These are phyloP conservation scores for Psittacula derbiana DNA, from an alignment of 2,797 vertebrate genomes.

Conservation along the genomic window DNA sequence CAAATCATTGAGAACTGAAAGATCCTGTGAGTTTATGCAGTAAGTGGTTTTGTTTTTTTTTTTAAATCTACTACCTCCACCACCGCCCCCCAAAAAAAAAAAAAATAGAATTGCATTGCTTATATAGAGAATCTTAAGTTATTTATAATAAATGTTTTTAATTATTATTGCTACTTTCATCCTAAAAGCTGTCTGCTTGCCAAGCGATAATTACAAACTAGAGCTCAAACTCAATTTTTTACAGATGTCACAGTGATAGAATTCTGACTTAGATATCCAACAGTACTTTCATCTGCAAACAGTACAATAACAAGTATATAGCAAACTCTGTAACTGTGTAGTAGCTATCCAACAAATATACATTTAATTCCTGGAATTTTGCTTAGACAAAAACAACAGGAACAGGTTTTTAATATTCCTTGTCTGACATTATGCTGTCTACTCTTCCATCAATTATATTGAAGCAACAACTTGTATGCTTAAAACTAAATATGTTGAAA, in stretches of 20 bases:
- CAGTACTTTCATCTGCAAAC: not conserved
- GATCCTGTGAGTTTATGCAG: not conserved
- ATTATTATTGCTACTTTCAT: not conserved
- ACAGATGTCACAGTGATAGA: not conserved
- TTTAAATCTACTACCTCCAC: not conserved
- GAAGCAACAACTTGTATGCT: not conserved
- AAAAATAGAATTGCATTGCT: not conserved
- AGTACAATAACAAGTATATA: fast-evolving
- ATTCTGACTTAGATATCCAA: not conserved
- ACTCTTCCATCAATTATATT: not conserved
- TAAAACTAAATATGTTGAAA: not conserved
- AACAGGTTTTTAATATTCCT: not conserved
- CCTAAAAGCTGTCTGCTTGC: not conserved
- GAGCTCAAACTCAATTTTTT: not conserved
- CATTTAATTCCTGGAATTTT: not conserved
- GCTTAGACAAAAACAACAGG: not conserved
- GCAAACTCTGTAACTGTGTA: not conserved
- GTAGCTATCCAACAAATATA: not conserved
- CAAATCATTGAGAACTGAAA: not conserved
- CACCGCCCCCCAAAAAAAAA: not conserved
- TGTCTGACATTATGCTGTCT: not conserved
- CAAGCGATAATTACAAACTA: not conserved
- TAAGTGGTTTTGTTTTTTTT: not conserved
- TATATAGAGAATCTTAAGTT: not conserved
- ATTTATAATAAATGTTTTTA: not conserved